Base-by-base conservation (phyloP, 30 jellyfish, hydroid and myxozoan genomes). In the Nemopilema nomurai region DNA sequence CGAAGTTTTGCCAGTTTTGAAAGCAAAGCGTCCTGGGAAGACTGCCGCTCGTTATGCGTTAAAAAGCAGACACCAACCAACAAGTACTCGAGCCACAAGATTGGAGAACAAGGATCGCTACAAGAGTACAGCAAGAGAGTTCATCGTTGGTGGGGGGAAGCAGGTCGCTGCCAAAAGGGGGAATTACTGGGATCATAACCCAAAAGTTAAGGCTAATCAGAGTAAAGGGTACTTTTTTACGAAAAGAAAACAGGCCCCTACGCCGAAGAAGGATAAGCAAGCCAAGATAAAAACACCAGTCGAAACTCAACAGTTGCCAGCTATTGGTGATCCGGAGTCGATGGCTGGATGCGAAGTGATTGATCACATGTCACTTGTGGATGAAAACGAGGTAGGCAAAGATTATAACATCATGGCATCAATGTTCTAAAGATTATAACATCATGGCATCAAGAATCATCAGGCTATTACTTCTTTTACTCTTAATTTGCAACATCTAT, bases 1-100 rank as follows among this genome's bases (percentile, higher is more conserved):
- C 6, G 57, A 41, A 41, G 57, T 3, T 3, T 41, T 41, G 6
- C 57, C 57, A 41, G 57, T 13, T 3, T 3, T 41, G 13, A 41
- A 66, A 18, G 41, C 85, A 1, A 49, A 53, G 16, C 74, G 64
- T 8, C 57, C 74, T 0, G 29, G 64, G 41, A 71, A 49, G 49
- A 62, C 80, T 3, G 32, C 92, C 6, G 86, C 92, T 20, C 75
- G 92, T 6, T 83, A 83, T 28, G 28, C 92, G 0, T 70, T 83
- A 20, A 83, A 83, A 49, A 83, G 74, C 65, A 71, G 87, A 68
- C 74, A 64, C 52, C 62, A 24, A 31, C 30, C 1, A 3, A 19
- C 23, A 0, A 62, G 74, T 13, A 16, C 27, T 0, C 25, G 21
- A 8, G 67, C 68, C n/a, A 31, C 50, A 21, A 57, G 66, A 28